Percentiles rank a stretch among this genome's conserved stretches.
Conservation (phyloP, 2,888 invertebrate species). For the Hydroisotoma schaefferi region DNA sequence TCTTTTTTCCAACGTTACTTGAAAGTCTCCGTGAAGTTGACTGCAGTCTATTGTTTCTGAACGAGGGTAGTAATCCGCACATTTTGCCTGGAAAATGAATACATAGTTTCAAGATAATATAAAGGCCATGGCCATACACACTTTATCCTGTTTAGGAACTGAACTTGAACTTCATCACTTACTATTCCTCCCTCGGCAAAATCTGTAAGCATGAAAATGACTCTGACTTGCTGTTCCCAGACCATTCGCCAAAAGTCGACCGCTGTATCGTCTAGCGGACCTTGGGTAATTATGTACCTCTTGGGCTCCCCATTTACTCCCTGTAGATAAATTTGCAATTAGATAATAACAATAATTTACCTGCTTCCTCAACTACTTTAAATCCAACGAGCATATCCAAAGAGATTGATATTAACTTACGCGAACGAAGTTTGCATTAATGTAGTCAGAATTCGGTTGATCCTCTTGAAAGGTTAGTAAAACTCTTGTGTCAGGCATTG, state of each 20-base stretch:
- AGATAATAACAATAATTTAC: no score
- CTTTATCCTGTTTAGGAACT: neutral
- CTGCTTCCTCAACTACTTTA: no score
- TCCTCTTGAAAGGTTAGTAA: constrained; percentile 67
- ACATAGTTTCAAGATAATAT: neutral
- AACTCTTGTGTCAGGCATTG: constrained; percentile 85
- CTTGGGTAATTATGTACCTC: constrained; percentile 83
- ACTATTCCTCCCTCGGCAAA: constrained; percentile 83
- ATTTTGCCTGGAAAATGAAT: constrained; percentile 67
- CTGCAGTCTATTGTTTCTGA: constrained; percentile 87
- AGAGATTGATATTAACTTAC: constrained; percentile 67
- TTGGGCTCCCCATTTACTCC: constrained; percentile 55
- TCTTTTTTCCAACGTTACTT: constrained; percentile 79
- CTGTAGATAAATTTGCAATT: constrained; percentile 59
- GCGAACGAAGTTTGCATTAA: constrained; percentile 88
- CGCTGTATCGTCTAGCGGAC: constrained; percentile 77
- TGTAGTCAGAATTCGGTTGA: constrained; percentile 79
- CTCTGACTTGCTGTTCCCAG: constrained; percentile 88
- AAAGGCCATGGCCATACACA: neutral
- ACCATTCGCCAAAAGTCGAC: constrained; percentile 92
- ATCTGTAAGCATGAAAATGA: constrained; percentile 86
- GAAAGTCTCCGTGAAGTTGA: constrained; percentile 80
- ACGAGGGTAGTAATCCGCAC: constrained; percentile 85
- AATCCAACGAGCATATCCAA: no score
- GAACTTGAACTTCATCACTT: no score